phyloP scores from a whole-genome alignment of 2,797 vertebrate species.

The Prunella strophiata region DNA sequence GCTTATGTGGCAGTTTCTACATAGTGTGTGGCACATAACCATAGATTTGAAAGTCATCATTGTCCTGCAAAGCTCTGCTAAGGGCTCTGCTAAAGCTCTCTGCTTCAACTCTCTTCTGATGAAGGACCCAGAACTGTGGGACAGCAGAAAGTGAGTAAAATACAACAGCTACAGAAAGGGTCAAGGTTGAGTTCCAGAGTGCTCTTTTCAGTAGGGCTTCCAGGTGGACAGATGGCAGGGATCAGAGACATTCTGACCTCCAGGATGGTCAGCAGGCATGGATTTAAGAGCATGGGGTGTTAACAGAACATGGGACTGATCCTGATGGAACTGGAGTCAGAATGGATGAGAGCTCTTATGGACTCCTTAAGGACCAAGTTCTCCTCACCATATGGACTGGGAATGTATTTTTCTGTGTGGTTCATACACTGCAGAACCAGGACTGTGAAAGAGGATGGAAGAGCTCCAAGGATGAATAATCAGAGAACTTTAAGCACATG shows the following conservation, averaged over 20 bases:
- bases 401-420: neutral
- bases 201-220: neutral
- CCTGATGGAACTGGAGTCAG: neutral
- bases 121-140: neutral
- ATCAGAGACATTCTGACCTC: neutral
- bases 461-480: constrained; percentile 28
- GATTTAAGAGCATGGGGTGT: neutral
- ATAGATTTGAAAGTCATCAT: neutral
- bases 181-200: neutral
- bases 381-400: neutral
- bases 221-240: neutral
- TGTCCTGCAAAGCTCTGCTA: neutral
- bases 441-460: constrained; percentile 26
- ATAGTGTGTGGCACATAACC: too few relatives aligned
- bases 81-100: neutral
- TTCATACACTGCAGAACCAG: neutral
- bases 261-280: neutral
- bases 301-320: neutral
- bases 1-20: neutral
- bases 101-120: neutral
- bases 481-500: neutral
- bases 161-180: neutral
- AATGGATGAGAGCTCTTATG: neutral
- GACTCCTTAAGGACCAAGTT: rapidly evolving
- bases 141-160: neutral